Conservation (phyloP, 64 coral and sea anemone species). For the Dendronephthya gigantea region DNA sequence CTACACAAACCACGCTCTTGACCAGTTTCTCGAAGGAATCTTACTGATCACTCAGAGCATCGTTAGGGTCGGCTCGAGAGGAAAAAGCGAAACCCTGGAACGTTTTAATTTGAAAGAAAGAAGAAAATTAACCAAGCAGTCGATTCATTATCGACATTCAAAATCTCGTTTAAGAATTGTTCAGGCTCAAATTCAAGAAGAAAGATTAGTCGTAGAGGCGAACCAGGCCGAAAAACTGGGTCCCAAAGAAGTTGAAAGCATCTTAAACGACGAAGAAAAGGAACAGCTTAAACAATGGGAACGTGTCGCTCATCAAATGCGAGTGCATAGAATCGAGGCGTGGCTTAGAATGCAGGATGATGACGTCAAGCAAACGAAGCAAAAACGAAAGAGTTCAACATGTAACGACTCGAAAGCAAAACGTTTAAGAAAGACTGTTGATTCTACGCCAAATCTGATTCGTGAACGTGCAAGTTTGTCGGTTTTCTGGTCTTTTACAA, state of each 20-base stretch:
- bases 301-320: neutral
- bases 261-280: neutral
- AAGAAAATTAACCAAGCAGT: neutral
- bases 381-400: neutral
- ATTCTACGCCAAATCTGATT: neutral
- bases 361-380: neutral
- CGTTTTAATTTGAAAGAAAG: constrained; percentile 31
- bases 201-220: neutral
- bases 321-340: neutral
- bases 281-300: neutral
- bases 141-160: neutral
- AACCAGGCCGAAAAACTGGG: neutral
- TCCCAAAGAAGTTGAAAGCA: neutral
- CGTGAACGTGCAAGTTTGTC: neutral
- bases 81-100: constrained; percentile 44
- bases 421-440: neutral
- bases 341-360: neutral
- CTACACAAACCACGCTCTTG: constrained; percentile 68
- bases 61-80: constrained; percentile 56
- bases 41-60: constrained; percentile 37
- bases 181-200: neutral
- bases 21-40: constrained; percentile 77
- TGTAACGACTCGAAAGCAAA: neutral
- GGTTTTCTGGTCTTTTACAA: too few species aligned
- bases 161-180: neutral